Base-by-base conservation (phyloP, 2,888 invertebrate genomes). In the Pherbina coryleti region DNA sequence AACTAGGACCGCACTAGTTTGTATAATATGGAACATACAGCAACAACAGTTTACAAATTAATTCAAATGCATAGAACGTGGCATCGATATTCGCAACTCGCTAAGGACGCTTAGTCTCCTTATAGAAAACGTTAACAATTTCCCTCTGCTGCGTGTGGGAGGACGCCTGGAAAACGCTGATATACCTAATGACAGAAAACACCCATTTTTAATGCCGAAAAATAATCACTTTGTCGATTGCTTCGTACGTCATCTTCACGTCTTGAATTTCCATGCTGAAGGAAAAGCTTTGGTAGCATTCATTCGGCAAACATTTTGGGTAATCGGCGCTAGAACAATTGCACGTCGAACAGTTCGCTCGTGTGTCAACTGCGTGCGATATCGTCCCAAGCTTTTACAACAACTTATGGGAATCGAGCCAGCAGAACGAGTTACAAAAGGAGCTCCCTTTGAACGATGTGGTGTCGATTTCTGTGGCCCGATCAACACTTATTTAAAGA, bases 271-370 rank as follows among this genome's bases (percentile, higher is more conserved):
- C 25, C 77, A 80, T 28, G 75, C 79, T 5, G 78, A 78, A 5
- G 73, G 77, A 25, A 78, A 80, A 44, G 77, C 78, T n/a, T 62
- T 80, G 34, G 67, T 14, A 57, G 69, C 62, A 9, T 77, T 72
- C 37, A 62, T 64, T 37, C 51, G 77, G 11, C 77, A 80, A 69
- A 62, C 66, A 1, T 73, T 77, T 44, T 79, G 77, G 80, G 57
- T 79, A 37, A 25, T 75, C 5, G 76, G 71, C 51, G 71, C 70
- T 14, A 19, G 71, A 72, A n/a, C 14, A 3, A 11, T 75, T 19
- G 67, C 57, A 37, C 53, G 69, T 31, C 22, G 34, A 25, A 51
- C 67, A 17, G 67, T 69, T 31, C 62, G 31, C 75, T 14, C 57
- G 5, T 76, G 76, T 7, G 60, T 60, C 28, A 14, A 62, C 70